Evolutionary conservation across 2,888 invertebrate species (phyloP).

Genomic region (Beris chalybata): DNA sequence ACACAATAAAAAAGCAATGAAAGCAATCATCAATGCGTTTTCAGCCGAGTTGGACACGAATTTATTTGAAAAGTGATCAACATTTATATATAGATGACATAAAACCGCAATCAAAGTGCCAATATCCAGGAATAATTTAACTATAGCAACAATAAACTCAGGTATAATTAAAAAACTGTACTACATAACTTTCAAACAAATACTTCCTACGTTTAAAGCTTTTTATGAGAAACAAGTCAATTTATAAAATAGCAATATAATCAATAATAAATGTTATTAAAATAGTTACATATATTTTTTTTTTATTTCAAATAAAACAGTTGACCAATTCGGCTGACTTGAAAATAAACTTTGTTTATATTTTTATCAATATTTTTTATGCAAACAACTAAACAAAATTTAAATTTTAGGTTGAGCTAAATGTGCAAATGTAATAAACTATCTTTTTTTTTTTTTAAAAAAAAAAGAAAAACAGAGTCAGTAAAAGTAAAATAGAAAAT

Average conservation of each 20-base stretch:
- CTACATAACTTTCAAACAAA: background rate
- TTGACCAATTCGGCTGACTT: too few relatives aligned
- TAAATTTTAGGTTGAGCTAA: background rate
- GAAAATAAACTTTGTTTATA: too few relatives aligned
- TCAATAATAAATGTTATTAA: too few relatives aligned
- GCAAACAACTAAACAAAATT: background rate
- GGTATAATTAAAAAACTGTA: constrained; percentile 6
- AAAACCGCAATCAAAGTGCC: constrained; percentile 14
- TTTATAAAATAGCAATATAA: too few relatives aligned
- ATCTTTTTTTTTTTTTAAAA: background rate
- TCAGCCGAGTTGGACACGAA: too few relatives aligned
- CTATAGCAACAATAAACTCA: constrained; percentile 18
- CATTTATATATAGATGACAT: too few relatives aligned
- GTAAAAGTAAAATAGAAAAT: background rate
- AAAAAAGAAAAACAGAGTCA: background rate
- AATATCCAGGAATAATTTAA: constrained; percentile 10
- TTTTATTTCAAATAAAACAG: too few relatives aligned
- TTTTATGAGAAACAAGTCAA: background rate
- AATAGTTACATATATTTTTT: too few relatives aligned
- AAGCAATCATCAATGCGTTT: too few relatives aligned
- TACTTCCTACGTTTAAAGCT: constrained; percentile 5
- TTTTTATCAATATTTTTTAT: constrained; percentile 8
- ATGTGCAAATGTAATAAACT: constrained; percentile 1
- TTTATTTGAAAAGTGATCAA: too few relatives aligned
- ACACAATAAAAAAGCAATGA: too few relatives aligned